A percentile compares a stretch with the other conserved stretches of the same genome.
Conservation (phyloP, 2,797 vertebrate species). For the Alfaro cultratus region DNA sequence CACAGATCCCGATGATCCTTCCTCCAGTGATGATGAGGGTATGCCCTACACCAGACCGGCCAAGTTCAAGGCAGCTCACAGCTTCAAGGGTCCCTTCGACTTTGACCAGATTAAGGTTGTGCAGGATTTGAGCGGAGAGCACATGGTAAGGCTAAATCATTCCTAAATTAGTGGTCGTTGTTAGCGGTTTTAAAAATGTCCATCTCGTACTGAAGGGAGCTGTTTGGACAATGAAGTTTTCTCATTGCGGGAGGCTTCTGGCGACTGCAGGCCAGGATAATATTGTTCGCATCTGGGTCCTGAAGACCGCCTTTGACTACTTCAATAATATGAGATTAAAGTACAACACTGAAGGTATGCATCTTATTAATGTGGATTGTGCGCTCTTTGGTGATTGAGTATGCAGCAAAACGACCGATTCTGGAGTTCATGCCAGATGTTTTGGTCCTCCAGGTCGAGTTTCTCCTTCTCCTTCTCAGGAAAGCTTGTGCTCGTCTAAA, state of each 20-base stretch:
- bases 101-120: constrained; percentile 98
- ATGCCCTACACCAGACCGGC: constrained; percentile 98
- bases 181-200: neutral
- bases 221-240: constrained; percentile 99
- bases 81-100: constrained; percentile 98
- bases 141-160: constrained; percentile 84
- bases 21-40: constrained; percentile 97
- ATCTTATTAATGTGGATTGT: too few relatives aligned
- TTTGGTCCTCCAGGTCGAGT: constrained; percentile 86
- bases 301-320: constrained; percentile 97
- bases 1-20: constrained; percentile 96
- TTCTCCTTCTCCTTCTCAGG: constrained; percentile 98
- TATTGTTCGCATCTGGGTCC: constrained; percentile 96
- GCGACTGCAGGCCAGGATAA: constrained; percentile 97
- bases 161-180: neutral
- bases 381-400: neutral
- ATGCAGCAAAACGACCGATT: neutral
- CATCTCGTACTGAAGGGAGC: constrained; percentile 84
- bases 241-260: constrained; percentile 94
- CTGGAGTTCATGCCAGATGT: neutral
- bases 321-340: constrained; percentile 99
- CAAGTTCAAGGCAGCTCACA: constrained; percentile 98
- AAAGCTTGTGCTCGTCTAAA: constrained; percentile 97
- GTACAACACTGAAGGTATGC: constrained; percentile 92
- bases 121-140: constrained; percentile 97